These are phyloP conservation scores for Corythornis cristatus DNA, from an alignment of 2,113 vertebrate species.

Conservation along the genomic window DNA sequence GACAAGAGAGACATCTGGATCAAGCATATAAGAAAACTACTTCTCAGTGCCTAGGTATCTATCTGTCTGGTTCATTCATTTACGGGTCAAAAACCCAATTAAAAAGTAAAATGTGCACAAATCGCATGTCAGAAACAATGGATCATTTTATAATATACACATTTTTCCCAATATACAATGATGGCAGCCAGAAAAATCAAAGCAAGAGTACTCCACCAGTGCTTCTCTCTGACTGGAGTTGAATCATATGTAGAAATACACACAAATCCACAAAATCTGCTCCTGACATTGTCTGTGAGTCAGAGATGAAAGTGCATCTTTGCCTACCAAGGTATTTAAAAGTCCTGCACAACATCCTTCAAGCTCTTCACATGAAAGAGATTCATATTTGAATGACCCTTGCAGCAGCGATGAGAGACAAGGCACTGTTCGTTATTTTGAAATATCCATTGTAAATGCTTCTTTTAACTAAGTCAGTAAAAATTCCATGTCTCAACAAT, in stretches of 20 bases:
- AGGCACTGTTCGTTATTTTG: neutral
- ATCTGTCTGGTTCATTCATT: neutral
- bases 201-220: neutral
- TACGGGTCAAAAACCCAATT: constrained; percentile 5
- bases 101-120: neutral
- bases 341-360: neutral
- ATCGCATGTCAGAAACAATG: neutral
- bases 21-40: neutral
- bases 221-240: neutral
- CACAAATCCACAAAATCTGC: neutral
- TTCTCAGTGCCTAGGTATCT: neutral
- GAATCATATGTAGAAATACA: neutral
- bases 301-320: neutral
- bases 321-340: neutral
- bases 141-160: neutral
- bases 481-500: neutral
- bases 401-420: neutral
- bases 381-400: neutral
- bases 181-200: neutral
- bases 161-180: neutral
- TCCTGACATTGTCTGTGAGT: neutral
- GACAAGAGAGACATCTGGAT: neutral
- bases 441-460: neutral
- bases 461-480: neutral
- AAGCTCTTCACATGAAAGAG: neutral